Evolutionary conservation across 2,888 invertebrate genomes (phyloP).

Genomic region (Dynastes hyllus): DNA sequence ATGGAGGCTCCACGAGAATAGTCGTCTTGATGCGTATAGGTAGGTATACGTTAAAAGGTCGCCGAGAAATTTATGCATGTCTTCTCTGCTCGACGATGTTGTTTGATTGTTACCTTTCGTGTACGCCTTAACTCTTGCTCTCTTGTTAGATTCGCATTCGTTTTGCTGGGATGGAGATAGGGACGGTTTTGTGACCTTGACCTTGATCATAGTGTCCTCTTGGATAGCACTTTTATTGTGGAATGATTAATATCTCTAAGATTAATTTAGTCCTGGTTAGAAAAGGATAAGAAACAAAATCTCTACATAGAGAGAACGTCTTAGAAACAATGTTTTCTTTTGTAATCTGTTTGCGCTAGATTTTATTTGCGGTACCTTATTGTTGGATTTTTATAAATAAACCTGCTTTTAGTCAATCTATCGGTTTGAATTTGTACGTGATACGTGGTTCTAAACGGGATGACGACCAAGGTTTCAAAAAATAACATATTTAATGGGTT

Average conservation of each 20-base stretch:
- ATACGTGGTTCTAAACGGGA: too few relatives aligned
- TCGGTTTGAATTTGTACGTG: too few relatives aligned
- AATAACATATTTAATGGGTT: too few relatives aligned
- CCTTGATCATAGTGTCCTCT: background rate
- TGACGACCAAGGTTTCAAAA: too few relatives aligned
- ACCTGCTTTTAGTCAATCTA: too few relatives aligned
- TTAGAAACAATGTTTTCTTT: too few relatives aligned
- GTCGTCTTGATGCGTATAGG: background rate
- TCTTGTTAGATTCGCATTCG: slow-evolving; percentile 21
- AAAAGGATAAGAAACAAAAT: too few relatives aligned
- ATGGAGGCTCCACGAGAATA: slow-evolving; percentile 43
- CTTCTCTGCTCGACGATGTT: slow-evolving; percentile 23
- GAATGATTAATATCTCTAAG: background rate
- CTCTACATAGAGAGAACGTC: too few relatives aligned
- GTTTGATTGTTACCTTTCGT: slow-evolving; percentile 25
- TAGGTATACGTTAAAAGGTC: slow-evolving; percentile 39
- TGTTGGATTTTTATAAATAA: too few relatives aligned
- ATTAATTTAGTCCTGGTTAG: too few relatives aligned
- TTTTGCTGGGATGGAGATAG: background rate
- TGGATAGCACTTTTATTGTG: background rate
- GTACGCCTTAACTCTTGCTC: slow-evolving; percentile 14
- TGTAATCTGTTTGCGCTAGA: too few relatives aligned
- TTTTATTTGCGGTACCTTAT: too few relatives aligned
- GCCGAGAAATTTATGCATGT: slow-evolving; percentile 44
- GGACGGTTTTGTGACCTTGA: slow-evolving; percentile 16